phyloP scores from a whole-genome alignment of 2,888 invertebrate species.

The Agrenia bidenticulata region DNA sequence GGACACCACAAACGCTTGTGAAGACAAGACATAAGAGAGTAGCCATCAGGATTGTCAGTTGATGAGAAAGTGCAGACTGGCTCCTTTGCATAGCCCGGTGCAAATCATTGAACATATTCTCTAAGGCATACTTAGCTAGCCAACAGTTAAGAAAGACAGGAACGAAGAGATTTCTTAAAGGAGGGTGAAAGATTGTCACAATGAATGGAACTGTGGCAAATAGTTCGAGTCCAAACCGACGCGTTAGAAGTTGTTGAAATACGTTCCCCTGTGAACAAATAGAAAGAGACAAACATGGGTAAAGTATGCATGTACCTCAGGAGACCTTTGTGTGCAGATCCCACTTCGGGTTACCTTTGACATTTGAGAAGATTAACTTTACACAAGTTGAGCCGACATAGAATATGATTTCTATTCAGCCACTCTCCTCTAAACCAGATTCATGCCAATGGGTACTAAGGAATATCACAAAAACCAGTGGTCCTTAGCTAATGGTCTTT shows the following conservation, averaged over 20 bases:
- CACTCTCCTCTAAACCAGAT: no score
- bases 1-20: slow-evolving; percentile 81
- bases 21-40: slow-evolving; percentile 63
- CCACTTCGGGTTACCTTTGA: no score
- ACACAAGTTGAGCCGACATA: no score
- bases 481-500: no score
- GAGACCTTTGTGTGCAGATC: no score
- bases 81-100: slow-evolving; percentile 97
- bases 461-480: no score
- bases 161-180: slow-evolving; percentile 88
- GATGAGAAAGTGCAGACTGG: slow-evolving; percentile 85
- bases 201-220: slow-evolving; percentile 95
- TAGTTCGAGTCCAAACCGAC: slow-evolving; percentile 93
- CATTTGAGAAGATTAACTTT: no score
- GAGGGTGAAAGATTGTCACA: slow-evolving; percentile 66
- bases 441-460: no score
- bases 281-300: no score
- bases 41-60: slow-evolving; percentile 90
- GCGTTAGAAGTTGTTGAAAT: slow-evolving; percentile 91
- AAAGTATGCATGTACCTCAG: no score
- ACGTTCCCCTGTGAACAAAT: slow-evolving; percentile 79
- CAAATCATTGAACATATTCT: slow-evolving; percentile 98
- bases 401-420: no score
- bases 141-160: slow-evolving; percentile 98
- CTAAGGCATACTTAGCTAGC: slow-evolving; percentile 93